Evolutionary conservation across 2,797 vertebrate genomes (phyloP).

Genomic region (Spheniscus humboldti): DNA sequence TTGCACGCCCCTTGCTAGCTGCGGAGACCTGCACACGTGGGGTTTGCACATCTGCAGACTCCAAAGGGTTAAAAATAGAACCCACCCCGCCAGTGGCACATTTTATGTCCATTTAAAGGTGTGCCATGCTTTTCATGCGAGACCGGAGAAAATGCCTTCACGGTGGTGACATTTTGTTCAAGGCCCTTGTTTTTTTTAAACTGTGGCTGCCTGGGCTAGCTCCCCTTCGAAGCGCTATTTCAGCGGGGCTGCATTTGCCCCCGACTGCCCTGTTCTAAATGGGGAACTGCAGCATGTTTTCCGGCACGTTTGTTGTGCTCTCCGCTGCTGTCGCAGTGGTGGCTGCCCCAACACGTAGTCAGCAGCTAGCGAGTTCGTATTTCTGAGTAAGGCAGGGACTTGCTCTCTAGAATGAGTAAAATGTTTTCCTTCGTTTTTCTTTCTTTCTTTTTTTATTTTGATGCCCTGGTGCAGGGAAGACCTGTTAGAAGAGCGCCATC

Average conservation of each 20-base stretch:
- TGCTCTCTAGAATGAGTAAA: background rate
- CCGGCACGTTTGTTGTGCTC: background rate
- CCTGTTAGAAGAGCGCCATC: background rate
- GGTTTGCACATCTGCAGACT: background rate
- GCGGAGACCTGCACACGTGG: background rate
- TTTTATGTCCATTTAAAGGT: constrained; percentile 53
- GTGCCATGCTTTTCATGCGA: background rate
- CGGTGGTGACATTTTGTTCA: background rate
- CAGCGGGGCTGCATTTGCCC: background rate
- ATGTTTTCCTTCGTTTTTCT: background rate
- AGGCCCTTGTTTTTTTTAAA: background rate
- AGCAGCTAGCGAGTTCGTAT: background rate
- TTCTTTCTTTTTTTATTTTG: rapidly evolving
- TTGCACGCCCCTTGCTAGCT: background rate
- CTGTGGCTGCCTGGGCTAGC: rapidly evolving
- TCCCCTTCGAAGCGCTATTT: background rate
- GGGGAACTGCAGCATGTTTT: background rate
- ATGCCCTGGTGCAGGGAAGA: rapidly evolving
- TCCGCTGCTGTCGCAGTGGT: rapidly evolving
- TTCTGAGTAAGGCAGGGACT: background rate
- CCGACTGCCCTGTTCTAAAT: background rate
- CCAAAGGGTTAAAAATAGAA: constrained; percentile 35
- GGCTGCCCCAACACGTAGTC: background rate
- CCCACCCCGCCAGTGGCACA: background rate
- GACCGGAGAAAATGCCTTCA: background rate